phyloP scores from a whole-genome alignment of 2,797 vertebrate genomes.

The Margarornis squamiger region DNA sequence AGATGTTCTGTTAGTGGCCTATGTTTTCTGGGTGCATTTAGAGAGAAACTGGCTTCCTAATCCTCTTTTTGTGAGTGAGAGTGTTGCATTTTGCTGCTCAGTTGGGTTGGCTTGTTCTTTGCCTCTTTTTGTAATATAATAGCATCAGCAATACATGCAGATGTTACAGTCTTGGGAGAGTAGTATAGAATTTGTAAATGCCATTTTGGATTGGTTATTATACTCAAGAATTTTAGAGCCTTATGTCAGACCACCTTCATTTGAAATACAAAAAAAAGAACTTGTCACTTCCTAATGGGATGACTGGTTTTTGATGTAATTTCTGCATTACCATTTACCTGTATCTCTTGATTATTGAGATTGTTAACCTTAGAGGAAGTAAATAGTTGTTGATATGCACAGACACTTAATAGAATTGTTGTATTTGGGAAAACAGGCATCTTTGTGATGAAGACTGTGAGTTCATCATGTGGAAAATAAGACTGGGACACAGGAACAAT shows the following conservation, averaged over 20 bases:
- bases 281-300: neutral
- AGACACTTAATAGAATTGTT: neutral
- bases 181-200: neutral
- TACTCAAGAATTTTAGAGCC: neutral
- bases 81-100: neutral
- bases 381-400: neutral
- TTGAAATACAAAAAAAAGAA: neutral
- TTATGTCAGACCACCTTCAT: neutral
- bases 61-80: neutral
- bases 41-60: neutral
- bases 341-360: neutral
- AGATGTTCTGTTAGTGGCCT: neutral
- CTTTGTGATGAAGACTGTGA: neutral
- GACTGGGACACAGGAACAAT: neutral
- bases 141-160: neutral
- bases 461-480: neutral
- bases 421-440: neutral
- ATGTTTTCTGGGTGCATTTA: neutral
- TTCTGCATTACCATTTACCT: neutral
- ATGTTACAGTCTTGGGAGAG: neutral
- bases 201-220: neutral
- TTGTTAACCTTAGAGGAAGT: neutral
- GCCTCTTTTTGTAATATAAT: neutral
- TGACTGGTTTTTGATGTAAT: neutral
- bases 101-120: neutral